Percentiles rank a stretch among this genome's conserved stretches.
phyloP scores from a whole-genome alignment of 2,888 invertebrate species.

The Erebia aethiops region DNA sequence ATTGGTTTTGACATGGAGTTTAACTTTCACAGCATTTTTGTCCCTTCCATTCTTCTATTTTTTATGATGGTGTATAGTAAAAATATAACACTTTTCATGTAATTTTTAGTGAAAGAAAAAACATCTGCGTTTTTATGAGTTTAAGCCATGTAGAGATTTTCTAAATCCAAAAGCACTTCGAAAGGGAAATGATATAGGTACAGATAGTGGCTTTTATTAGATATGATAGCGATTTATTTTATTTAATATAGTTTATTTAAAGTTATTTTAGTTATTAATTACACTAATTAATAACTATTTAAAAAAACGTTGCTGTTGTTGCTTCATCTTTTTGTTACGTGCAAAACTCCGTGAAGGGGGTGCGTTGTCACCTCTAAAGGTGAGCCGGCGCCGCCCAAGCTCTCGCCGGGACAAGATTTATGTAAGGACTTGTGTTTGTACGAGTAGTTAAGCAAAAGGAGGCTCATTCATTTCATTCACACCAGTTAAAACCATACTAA shows the following conservation, averaged over 20 bases:
- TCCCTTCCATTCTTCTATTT: background rate
- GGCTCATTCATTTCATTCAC: conserved; percentile 73
- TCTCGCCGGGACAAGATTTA: conserved; percentile 78
- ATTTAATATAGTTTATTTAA: too few relatives aligned
- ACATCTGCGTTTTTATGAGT: too few relatives aligned
- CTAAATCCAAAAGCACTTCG: too few relatives aligned
- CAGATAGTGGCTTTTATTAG: too few relatives aligned
- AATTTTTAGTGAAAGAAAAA: too few relatives aligned
- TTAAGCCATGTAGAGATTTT: too few relatives aligned
- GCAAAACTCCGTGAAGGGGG: conserved; percentile 64
- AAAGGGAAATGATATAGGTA: too few relatives aligned
- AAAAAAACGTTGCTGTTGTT: background rate
- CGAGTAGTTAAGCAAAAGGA: conserved; percentile 73
- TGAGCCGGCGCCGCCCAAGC: conserved; percentile 68
- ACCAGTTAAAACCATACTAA: conserved; percentile 49
- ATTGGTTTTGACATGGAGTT: conserved; percentile 22
- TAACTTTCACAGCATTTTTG: conserved; percentile 16
- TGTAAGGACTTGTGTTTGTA: conserved; percentile 82
- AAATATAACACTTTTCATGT: too few relatives aligned
- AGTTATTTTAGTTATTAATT: too few relatives aligned
- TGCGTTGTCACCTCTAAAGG: conserved; percentile 68
- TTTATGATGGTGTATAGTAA: background rate
- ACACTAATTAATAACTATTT: background rate
- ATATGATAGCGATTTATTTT: too few relatives aligned
- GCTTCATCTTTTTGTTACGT: conserved; percentile 53